Base-by-base conservation (phyloP, 2,113 vertebrate genomes). In the Eubucco bourcierii region DNA sequence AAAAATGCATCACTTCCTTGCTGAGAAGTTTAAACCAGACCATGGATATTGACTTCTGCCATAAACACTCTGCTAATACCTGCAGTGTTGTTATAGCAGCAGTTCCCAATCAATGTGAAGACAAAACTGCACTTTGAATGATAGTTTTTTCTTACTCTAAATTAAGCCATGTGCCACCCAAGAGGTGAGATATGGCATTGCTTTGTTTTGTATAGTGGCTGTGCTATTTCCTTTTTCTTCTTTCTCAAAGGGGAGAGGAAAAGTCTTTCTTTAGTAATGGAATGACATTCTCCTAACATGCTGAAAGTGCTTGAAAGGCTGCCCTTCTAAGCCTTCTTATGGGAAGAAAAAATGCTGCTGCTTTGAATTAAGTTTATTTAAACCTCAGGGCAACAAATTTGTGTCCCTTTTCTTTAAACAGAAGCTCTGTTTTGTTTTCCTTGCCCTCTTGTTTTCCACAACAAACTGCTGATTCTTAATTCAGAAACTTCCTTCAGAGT, bases 351-450 rank as follows among this genome's bases (percentile, higher is more conserved):
- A 86, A 74, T 84, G 28, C 18, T 37, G 14, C 84, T 89, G 55
- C 56, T 90, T 73, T 74, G 34, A 37, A 80, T 87, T 71, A 70
- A 50, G 16, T 63, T 67, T 82, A 24, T 74, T 71, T 85, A 91
- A 92, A 71, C 33, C 53, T 50, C 18, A 23, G 27, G 37, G 82
- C 68, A 83, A 78, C 23, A 53, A 44, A 53, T 70, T 85, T 77
- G 23, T 65, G 78, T 82, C 47, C 34, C 46, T 87, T 92, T 81
- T 61, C 41, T 75, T 82, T 72, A 23, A 61, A 68, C 61, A 74
- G 15, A 78, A 71, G 47, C n/a, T 84, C 66, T 92, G 23, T 67
- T 95, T 94, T 88, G 6, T 83, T 92, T 92, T 80, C 47, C 50
- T 78, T 56, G 6, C 52, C 80, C 27, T 71, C 31, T 47, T 80